Evolutionary conservation across 2,797 vertebrate genomes (phyloP).

Genomic region (Ciconia nigra): DNA sequence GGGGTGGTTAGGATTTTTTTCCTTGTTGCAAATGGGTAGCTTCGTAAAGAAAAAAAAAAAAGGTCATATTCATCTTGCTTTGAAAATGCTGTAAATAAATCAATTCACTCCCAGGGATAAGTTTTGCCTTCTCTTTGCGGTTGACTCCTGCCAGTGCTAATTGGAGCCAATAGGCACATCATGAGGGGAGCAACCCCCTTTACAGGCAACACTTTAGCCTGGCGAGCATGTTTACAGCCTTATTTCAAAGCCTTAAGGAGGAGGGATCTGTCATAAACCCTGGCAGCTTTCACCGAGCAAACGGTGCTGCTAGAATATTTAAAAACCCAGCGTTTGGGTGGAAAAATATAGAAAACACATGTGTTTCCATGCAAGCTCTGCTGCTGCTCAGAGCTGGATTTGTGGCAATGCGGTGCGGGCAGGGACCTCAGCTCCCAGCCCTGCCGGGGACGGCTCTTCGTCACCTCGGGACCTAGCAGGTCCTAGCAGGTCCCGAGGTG

Average conservation of each 20-base stretch:
- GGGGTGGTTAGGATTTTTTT: not conserved
- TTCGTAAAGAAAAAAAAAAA: not conserved
- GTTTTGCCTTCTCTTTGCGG: not conserved
- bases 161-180: conserved; percentile 60
- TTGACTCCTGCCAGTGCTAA: conserved; percentile 40
- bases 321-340: conserved; percentile 43
- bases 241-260: conserved; percentile 73
- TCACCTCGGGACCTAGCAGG: not conserved
- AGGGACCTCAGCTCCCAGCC: not conserved
- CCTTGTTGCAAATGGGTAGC: not conserved
- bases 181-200: conserved; percentile 17
- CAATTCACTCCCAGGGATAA: conserved; percentile 16
- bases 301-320: conserved; percentile 62
- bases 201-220: conserved; percentile 61
- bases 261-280: conserved; percentile 73
- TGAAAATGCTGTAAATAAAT: conserved; percentile 40
- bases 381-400: not conserved
- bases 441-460: not conserved
- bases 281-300: conserved; percentile 57
- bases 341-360: conserved; percentile 74
- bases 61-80: not conserved
- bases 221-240: conserved; percentile 71
- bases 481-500: not conserved
- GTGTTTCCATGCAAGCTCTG: conserved; percentile 59
- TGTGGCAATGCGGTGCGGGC: not conserved